Base-by-base conservation (phyloP, 2,888 invertebrate species). In the Osmoderma eremita region DNA sequence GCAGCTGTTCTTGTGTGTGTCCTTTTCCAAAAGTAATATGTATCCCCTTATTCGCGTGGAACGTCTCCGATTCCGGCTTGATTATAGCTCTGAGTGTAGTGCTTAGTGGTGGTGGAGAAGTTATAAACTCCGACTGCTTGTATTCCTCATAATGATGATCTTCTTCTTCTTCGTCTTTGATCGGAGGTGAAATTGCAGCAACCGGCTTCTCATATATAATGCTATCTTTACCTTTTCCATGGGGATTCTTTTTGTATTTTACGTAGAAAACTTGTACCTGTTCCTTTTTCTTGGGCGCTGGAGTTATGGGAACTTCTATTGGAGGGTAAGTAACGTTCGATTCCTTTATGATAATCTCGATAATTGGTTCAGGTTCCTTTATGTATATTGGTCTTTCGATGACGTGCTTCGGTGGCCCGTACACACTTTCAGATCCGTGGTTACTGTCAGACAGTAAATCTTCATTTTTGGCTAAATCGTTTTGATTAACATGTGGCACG, bases 191-290 rank as follows among this genome's bases (percentile, higher is more conserved):
- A 18, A 94, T 83, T 5, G 94, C 93, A 6, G 93, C 91, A 18
- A 94, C 85, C 0, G 94, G 94, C 70, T 90, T 87, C 68, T 94
- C 94, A 78, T 94, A 90, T 61, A 93, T 87, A 10, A 94, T 86
- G 72, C 91, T 89, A 53, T 90, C 86, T 73, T 90, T 88, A 0
- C 88, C 87, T 72, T 88, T 85, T 12, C 91, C 88, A 73, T 89
- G 84, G 1, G 88, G 91, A 76, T 94, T 93, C 79, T 94, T 94
- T 78, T 93, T 93, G 78, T 95, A 95, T 81, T 94, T 94, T 0
- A 95, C 94, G 78, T 94, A 95, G 79, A 93, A 95, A 0, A 95
- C 95, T 76, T 95, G 94, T 41, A 94, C 93, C 24, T 94, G 93
- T 78, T 94, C 94, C 72, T 87, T 87, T 71, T 87, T 86, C 70